These are phyloP conservation scores for Aradus depressus DNA, from an alignment of 2,888 invertebrate species.

Conservation along the genomic window DNA sequence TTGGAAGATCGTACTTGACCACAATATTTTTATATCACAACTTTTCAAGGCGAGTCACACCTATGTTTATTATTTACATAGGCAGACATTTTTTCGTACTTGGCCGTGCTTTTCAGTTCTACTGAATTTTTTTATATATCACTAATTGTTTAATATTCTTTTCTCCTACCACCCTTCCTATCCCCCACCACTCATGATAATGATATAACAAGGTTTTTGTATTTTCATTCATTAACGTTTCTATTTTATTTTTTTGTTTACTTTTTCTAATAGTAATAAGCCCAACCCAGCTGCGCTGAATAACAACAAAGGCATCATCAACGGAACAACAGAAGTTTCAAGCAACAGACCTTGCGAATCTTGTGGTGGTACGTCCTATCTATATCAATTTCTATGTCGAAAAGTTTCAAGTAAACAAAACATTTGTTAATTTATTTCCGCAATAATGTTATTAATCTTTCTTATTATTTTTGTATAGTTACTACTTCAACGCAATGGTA, in stretches of 20 bases:
- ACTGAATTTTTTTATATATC: no score
- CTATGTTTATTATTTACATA: no score
- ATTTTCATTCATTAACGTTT: background rate
- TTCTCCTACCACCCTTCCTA: no score
- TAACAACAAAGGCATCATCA: slow-evolving; percentile 59
- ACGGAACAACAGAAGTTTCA: slow-evolving; percentile 59
- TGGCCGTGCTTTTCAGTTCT: no score
- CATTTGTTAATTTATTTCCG: no score
- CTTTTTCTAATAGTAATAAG: slow-evolving; percentile 60
- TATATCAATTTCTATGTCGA: background rate
- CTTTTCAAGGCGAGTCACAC: no score
- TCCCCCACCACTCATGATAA: no score
- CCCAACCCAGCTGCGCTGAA: slow-evolving; percentile 71
- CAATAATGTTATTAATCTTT: slow-evolving; percentile 1
- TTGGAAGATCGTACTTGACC: no score
- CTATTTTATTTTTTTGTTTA: slow-evolving; percentile 3
- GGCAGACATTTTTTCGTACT: no score
- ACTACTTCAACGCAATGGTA: slow-evolving; percentile 85
- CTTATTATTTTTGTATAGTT: slow-evolving; percentile 41
- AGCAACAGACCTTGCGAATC: slow-evolving; percentile 74
- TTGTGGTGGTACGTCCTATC: slow-evolving; percentile 51
- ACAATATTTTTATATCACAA: no score
- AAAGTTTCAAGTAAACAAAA: no score
- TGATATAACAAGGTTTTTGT: slow-evolving; percentile 2
- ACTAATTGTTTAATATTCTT: no score